Conservation (phyloP, 2,797 vertebrate genomes). For the Gambelia wislizenii region DNA sequence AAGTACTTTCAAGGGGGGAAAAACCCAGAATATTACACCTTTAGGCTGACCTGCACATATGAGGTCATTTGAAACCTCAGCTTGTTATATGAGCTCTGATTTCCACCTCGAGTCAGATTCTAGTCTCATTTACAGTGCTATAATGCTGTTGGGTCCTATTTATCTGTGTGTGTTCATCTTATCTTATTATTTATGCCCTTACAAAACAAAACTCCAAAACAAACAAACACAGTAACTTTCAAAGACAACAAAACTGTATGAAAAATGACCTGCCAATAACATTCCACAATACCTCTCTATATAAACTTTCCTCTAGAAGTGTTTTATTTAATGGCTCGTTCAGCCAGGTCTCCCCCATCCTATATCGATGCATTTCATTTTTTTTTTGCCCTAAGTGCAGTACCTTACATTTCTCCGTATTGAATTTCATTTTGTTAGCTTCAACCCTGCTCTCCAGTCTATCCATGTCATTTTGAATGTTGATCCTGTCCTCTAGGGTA, state of each 20-base stretch:
- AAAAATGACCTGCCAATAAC: not conserved
- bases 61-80: slow-evolving; percentile 18
- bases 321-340: not conserved
- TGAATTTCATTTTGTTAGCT: too few relatives aligned
- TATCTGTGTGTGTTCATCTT: not conserved
- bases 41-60: slow-evolving; percentile 3
- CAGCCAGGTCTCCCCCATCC: too few relatives aligned
- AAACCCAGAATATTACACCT: not conserved
- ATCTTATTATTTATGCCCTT: not conserved
- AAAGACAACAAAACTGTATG: not conserved
- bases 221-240: not conserved
- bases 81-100: not conserved
- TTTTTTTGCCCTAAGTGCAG: too few relatives aligned
- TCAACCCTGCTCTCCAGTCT: too few relatives aligned
- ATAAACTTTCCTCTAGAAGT: not conserved
- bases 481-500: too few relatives aligned
- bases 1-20: not conserved
- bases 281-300: not conserved
- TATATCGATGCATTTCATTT: too few relatives aligned
- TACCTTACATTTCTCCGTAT: too few relatives aligned
- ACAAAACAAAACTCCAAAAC: not conserved
- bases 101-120: slow-evolving; percentile 1
- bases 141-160: not conserved
- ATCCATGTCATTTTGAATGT: too few relatives aligned
- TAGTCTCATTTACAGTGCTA: slow-evolving; percentile 3